Evolutionary conservation across 2,113 vertebrate genomes (phyloP).

Genomic region (Sturnus vulgaris): DNA sequence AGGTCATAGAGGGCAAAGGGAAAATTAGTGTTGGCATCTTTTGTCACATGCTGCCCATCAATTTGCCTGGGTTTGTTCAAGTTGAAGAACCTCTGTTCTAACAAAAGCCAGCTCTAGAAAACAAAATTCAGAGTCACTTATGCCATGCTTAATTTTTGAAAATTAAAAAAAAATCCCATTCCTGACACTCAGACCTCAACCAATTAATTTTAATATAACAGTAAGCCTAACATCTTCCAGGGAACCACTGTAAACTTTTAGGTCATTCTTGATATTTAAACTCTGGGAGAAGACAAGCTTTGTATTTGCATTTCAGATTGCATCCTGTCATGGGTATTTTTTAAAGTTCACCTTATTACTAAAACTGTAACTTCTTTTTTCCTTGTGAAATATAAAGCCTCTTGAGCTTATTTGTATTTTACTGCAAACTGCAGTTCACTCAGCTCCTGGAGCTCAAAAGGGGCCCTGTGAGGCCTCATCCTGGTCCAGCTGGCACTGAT

Average conservation of each 20-base stretch:
- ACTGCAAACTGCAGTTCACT: not conserved
- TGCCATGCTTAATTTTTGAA: not conserved
- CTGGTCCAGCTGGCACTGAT: not conserved
- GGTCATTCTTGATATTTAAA: not conserved
- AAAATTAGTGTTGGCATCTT: not conserved
- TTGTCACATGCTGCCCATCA: not conserved
- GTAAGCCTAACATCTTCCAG: not conserved
- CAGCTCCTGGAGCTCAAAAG: not conserved
- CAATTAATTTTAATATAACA: not conserved
- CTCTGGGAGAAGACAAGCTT: not conserved
- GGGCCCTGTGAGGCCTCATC: not conserved
- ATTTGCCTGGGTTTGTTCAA: not conserved
- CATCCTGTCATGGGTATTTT: not conserved
- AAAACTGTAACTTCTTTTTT: not conserved
- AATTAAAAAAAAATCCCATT: no score
- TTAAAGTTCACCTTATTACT: not conserved
- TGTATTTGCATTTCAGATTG: slow-evolving; percentile 12
- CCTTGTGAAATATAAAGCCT: not conserved
- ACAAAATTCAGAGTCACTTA: not conserved
- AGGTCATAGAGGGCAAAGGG: not conserved
- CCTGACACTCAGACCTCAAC: not conserved
- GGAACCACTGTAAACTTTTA: not conserved
- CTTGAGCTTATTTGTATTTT: not conserved
- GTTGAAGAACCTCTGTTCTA: not conserved
- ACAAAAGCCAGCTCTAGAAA: not conserved